Evolutionary conservation across 2,888 invertebrate species (phyloP).

Genomic region (Drosophila glabriapex): DNA sequence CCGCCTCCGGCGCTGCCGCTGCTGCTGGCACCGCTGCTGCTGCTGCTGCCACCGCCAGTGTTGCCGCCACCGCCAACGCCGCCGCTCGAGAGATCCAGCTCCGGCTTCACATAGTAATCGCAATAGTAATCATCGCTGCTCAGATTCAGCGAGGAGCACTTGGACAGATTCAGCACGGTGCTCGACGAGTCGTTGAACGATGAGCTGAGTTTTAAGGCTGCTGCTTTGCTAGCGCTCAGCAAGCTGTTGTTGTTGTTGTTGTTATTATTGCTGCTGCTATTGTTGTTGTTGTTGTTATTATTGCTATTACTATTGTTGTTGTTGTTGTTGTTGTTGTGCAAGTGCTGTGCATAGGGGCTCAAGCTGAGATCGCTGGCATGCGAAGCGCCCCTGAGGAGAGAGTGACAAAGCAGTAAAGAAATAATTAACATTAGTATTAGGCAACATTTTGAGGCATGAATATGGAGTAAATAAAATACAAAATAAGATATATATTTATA

Average conservation of each 20-base stretch:
- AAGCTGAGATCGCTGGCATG: constrained; percentile 81
- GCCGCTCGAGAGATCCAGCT: constrained; percentile 77
- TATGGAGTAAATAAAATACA: background rate
- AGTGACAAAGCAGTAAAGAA: background rate
- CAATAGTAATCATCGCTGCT: constrained; percentile 78
- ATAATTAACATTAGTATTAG: accelerated
- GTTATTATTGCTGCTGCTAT: constrained; percentile 58
- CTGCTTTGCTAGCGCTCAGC: constrained; percentile 47
- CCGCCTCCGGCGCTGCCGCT: constrained; percentile 30
- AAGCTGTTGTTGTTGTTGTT: constrained; percentile 52
- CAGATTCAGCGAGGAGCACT: constrained; percentile 74
- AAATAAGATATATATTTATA: background rate
- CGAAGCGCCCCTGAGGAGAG: constrained; percentile 74
- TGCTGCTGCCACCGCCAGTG: constrained; percentile 7
- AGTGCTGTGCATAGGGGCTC: constrained; percentile 75
- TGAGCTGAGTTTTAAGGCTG: constrained; percentile 58
- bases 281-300: constrained; percentile 65
- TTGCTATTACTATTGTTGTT: constrained; percentile 49
- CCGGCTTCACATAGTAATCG: constrained; percentile 82
- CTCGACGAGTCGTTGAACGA: constrained; percentile 74
- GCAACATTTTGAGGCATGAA: background rate
- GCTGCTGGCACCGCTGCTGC: constrained; percentile 15
- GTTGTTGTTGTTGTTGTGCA: constrained; percentile 67
- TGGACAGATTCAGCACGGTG: constrained; percentile 79
- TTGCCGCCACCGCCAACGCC: constrained; percentile 22